Conservation (phyloP, 2,113 vertebrate species). For the Sylvilagus bachmani region DNA sequence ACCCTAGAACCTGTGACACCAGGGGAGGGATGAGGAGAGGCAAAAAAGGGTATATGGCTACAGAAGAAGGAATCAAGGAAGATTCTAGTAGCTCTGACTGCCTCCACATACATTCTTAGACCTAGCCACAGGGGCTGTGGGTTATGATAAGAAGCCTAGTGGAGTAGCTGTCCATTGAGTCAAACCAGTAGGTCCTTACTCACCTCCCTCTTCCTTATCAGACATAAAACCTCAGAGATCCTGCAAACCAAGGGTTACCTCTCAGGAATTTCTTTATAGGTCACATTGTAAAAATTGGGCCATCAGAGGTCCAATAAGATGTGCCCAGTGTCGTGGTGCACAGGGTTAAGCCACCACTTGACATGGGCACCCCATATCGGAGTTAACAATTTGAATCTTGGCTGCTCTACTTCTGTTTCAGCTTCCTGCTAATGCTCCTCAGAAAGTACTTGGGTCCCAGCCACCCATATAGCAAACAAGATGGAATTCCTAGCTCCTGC, state of each 20-base stretch:
- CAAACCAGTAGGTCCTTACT: not conserved
- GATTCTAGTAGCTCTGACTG: slow-evolving; percentile 9
- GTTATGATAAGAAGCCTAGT: not conserved
- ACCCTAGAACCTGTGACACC: not conserved
- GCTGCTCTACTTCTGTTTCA: no score
- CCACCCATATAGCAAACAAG: no score
- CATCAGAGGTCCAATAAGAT: not conserved
- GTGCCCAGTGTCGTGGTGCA: no score
- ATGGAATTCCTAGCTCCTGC: no score
- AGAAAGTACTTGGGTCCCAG: no score
- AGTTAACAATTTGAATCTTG: no score
- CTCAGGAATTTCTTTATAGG: slow-evolving; percentile 10
- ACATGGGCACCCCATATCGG: no score
- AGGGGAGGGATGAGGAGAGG: not conserved
- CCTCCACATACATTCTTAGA: not conserved
- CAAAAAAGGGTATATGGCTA: not conserved
- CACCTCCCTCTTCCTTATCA: not conserved
- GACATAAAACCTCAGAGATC: slow-evolving; percentile 17
- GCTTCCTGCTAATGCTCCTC: no score
- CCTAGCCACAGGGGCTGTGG: not conserved
- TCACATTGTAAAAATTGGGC: not conserved
- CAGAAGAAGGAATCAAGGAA: not conserved
- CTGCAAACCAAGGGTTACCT: not conserved
- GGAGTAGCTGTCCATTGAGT: not conserved
- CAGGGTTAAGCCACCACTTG: no score